Evolutionary conservation across 1,140 invertebrate genomes (phyloP).

Genomic region (Aphaenogaster floridana): DNA sequence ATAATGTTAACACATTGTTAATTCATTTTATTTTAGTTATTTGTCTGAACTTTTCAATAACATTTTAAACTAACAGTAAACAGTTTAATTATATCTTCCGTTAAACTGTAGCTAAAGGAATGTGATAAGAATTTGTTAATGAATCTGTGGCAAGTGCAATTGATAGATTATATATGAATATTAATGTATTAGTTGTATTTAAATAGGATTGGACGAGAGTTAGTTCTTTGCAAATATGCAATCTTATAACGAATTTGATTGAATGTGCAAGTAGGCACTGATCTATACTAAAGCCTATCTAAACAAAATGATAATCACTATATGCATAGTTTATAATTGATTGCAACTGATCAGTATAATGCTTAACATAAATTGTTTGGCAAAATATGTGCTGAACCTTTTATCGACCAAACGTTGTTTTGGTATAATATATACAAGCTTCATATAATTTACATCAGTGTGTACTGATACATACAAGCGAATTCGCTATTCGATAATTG

Average conservation of each 20-base stretch:
- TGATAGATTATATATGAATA: conserved; percentile 27
- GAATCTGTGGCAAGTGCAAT: conserved; percentile 5
- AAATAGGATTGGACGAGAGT: not conserved
- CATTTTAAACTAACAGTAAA: conserved; percentile 2
- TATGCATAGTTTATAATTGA: not conserved
- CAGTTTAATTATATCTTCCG: not conserved
- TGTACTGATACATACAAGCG: not conserved
- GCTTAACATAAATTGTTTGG: conserved; percentile 8
- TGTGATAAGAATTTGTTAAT: conserved; percentile 24
- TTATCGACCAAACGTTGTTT: not conserved
- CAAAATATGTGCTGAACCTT: not conserved
- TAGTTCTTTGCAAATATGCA: not conserved
- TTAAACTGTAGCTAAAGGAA: not conserved
- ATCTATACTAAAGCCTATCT: not conserved
- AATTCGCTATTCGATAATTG: conserved; percentile 20
- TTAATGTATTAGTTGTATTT: conserved; percentile 9
- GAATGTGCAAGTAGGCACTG: not conserved
- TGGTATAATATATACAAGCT: not conserved
- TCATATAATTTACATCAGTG: conserved; percentile 6
- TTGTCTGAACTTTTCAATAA: not conserved
- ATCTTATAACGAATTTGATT: conserved; percentile 15
- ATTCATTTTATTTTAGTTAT: not conserved
- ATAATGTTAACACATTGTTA: not conserved
- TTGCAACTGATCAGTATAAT: not conserved
- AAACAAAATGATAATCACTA: not conserved